A percentile compares a stretch with the other conserved stretches of the same genome.
phyloP scores from a whole-genome alignment of 2,888 invertebrate genomes.

The Scelioninae gen. 2 region DNA sequence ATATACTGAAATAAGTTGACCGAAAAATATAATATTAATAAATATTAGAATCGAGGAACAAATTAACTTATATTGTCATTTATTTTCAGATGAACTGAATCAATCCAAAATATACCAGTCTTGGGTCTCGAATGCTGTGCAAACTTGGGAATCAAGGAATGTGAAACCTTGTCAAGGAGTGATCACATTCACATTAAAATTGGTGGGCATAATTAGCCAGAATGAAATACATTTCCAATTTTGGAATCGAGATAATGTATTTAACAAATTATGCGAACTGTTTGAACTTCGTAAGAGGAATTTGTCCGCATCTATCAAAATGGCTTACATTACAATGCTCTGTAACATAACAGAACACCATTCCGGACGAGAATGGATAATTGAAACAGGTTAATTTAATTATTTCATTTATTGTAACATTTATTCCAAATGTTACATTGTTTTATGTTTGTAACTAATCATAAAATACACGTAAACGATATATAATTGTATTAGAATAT shows the following conservation, averaged over 20 bases:
- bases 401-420: no score
- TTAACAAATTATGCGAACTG: constrained; percentile 70
- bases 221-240: constrained; percentile 80
- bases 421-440: no score
- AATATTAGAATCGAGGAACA: no score
- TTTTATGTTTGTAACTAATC: no score
- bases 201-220: constrained; percentile 79
- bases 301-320: constrained; percentile 80
- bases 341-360: constrained; percentile 79
- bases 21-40: no score
- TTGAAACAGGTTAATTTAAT: constrained; percentile 65
- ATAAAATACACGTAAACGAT: no score
- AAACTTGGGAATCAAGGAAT: constrained; percentile 65
- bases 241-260: constrained; percentile 76
- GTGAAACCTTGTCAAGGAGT: constrained; percentile 75
- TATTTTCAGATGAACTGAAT: constrained; percentile 27
- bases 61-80: no score
- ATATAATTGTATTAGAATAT: no score
- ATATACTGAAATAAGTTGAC: no score
- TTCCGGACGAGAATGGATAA: constrained; percentile 81
- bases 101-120: constrained; percentile 46
- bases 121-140: constrained; percentile 68
- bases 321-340: constrained; percentile 82
- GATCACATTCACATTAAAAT: constrained; percentile 80
- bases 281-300: constrained; percentile 70